phyloP scores from a whole-genome alignment of 2,888 invertebrate genomes.

The Oscheius sp. region DNA sequence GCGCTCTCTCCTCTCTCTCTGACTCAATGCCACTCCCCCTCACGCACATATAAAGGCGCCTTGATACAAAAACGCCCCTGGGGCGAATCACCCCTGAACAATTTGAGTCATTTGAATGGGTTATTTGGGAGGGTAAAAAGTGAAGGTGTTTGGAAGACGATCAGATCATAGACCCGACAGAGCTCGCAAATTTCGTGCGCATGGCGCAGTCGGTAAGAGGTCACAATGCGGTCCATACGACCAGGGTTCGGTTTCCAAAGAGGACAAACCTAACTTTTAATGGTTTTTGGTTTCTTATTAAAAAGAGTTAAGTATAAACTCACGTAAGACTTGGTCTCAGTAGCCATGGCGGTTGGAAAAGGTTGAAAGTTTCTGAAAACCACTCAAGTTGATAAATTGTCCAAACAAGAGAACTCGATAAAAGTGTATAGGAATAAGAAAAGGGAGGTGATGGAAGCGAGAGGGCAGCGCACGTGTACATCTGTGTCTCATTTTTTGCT shows the following conservation, averaged over 20 bases:
- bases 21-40: conserved; percentile 29
- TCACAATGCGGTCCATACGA: background rate
- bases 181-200: too few relatives aligned
- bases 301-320: conserved; percentile 35
- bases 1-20: conserved; percentile 16
- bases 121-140: background rate
- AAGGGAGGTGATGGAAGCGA: background rate
- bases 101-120: background rate
- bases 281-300: background rate
- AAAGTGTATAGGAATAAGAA: background rate
- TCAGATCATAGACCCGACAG: background rate
- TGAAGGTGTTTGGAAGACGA: background rate
- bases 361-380: conserved; percentile 18
- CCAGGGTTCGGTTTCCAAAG: background rate
- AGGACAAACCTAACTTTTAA: background rate
- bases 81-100: conserved; percentile 7
- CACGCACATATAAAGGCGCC: conserved; percentile 20
- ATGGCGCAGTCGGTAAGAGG: background rate
- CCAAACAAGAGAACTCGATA: background rate
- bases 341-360: conserved; percentile 41
- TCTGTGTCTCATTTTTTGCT: background rate
- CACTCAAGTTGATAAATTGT: background rate
- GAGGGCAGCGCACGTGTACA: background rate
- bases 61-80: conserved; percentile 33
- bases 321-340: conserved; percentile 61